Evolutionary conservation across 2,797 vertebrate species (phyloP).

Genomic region (Otolemur crassicaudatus): DNA sequence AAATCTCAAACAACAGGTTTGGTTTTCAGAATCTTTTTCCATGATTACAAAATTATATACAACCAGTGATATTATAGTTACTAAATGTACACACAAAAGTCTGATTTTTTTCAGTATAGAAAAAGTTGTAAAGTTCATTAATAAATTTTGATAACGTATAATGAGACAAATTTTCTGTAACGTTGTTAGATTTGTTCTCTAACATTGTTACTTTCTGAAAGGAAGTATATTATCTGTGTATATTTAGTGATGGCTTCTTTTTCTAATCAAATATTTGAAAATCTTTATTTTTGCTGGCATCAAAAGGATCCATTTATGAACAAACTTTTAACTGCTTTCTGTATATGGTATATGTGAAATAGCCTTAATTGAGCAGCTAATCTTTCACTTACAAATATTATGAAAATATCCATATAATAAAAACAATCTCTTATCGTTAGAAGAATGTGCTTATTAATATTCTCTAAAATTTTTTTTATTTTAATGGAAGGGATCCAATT

Average conservation of each 20-base stretch:
- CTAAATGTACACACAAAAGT: not conserved
- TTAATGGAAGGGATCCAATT: not conserved
- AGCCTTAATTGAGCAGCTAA: not conserved
- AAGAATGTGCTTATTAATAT: not conserved
- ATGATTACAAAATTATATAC: not conserved
- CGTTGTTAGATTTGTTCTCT: not conserved
- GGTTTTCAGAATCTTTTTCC: not conserved
- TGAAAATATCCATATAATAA: not conserved
- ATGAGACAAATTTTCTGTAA: not conserved
- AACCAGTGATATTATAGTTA: not conserved
- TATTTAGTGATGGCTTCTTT: not conserved
- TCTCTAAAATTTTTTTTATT: conserved; percentile 24
- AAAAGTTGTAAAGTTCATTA: not conserved
- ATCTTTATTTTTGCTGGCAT: conserved; percentile 35
- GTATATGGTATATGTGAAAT: conserved; percentile 75
- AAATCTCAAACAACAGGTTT: not conserved
- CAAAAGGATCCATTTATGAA: conserved; percentile 64
- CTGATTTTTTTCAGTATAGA: not conserved
- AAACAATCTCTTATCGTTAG: conserved; percentile 16
- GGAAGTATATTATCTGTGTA: not conserved
- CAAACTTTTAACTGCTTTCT: conserved; percentile 79
- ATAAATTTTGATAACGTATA: not conserved
- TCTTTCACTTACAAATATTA: not conserved
- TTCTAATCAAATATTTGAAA: conserved; percentile 5
- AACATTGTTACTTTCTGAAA: not conserved